Evolutionary conservation across 2,797 vertebrate genomes (phyloP).

Genomic region (Thripadectes ignobilis): DNA sequence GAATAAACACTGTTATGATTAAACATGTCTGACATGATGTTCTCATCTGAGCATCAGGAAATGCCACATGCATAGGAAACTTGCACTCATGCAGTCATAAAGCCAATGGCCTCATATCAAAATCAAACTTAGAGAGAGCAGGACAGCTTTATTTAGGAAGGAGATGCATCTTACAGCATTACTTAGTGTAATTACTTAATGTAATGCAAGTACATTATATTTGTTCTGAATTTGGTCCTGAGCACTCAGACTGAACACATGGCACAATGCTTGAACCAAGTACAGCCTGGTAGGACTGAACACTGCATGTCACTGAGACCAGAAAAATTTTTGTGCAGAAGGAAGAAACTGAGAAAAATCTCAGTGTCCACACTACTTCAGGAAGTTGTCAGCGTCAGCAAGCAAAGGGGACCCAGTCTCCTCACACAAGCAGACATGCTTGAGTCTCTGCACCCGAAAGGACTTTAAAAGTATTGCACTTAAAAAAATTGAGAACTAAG

Average conservation of each 20-base stretch:
- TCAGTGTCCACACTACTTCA: neutral
- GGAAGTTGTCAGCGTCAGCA: neutral
- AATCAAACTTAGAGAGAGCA: neutral
- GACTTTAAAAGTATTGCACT: neutral
- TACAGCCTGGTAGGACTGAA: neutral
- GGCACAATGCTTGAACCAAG: neutral
- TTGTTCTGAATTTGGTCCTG: neutral
- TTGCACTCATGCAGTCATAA: neutral
- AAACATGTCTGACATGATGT: slow-evolving; percentile 39
- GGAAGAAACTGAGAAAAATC: neutral
- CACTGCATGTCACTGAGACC: neutral
- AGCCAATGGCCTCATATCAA: neutral
- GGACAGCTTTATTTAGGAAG: neutral
- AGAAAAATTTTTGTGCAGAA: neutral
- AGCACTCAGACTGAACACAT: neutral
- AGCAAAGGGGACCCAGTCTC: neutral
- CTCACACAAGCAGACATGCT: neutral
- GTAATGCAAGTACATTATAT: neutral
- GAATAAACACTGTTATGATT: slow-evolving; percentile 61
- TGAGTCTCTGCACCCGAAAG: neutral
- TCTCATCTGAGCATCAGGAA: slow-evolving; percentile 31
- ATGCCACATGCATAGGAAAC: slow-evolving; percentile 34
- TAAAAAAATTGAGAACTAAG: neutral
- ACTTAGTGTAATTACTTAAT: neutral
- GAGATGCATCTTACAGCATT: neutral